Percentiles rank a stretch among this genome's conserved stretches.
These are phyloP conservation scores for Ochropleura plecta DNA, from an alignment of 2,888 invertebrate genomes.

Conservation along the genomic window DNA sequence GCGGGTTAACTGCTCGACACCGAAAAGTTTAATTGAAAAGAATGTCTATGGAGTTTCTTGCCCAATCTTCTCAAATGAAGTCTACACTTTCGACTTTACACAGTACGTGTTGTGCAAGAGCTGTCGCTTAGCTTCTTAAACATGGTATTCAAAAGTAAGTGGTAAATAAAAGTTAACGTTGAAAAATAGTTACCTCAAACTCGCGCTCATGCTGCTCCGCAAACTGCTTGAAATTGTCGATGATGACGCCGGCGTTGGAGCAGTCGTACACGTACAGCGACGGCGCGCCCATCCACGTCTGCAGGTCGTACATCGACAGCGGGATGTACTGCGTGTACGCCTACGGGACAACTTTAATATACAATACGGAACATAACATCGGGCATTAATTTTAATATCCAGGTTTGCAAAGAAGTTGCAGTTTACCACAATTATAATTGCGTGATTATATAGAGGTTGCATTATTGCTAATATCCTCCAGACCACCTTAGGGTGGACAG, in stretches of 20 bases:
- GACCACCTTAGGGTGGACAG: background rate
- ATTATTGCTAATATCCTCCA: background rate
- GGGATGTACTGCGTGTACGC: slow-evolving; percentile 99
- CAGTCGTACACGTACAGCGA: slow-evolving; percentile 99
- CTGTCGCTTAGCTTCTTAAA: background rate
- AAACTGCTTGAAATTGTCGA: slow-evolving; percentile 97
- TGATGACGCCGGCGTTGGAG: slow-evolving; percentile 99
- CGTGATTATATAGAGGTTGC: background rate
- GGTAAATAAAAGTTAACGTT: background rate
- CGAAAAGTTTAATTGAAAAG: background rate
- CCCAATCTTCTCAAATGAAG: background rate
- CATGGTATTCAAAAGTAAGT: background rate
- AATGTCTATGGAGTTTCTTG: background rate
- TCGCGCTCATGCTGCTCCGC: slow-evolving; percentile 97
- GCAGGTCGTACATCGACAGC: slow-evolving; percentile 98
- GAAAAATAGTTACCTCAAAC: slow-evolving; percentile 72
- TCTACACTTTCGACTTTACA: background rate
- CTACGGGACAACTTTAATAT: slow-evolving; percentile 82
- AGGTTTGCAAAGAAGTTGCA: no score
- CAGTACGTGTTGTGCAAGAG: background rate
- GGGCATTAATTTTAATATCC: no score
- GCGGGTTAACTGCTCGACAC: background rate
- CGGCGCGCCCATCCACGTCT: slow-evolving; percentile 99
- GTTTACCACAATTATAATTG: background rate
- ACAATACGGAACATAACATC: background rate